A percentile compares a stretch with the other conserved stretches of the same genome.
Conservation (phyloP, 2,113 vertebrate species). For the Embiotoca jacksoni region DNA sequence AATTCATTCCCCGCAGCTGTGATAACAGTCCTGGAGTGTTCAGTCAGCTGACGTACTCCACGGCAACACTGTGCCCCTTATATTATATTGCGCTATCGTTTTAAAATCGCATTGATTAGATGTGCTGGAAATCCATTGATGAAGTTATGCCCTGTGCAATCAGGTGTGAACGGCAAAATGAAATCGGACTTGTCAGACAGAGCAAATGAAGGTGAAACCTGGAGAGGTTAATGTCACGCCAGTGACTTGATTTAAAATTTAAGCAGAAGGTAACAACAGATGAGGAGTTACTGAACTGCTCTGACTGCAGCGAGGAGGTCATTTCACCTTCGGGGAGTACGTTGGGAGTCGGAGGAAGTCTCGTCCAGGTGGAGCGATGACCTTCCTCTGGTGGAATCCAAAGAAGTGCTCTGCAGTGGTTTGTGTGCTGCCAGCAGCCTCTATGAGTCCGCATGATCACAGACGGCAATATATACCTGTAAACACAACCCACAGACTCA, state of each 20-base stretch:
- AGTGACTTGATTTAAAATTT: conserved; percentile 8
- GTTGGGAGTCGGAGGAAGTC: background rate
- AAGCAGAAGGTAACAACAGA: conserved; percentile 19
- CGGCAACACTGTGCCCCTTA: conserved; percentile 10
- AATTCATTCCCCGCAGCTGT: conserved; percentile 50
- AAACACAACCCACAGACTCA: conserved; percentile 37
- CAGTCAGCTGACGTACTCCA: conserved; percentile 25
- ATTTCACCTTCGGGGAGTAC: background rate
- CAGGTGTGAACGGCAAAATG: background rate
- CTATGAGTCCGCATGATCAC: conserved; percentile 3
- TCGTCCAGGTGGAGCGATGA: background rate
- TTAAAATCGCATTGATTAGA: background rate
- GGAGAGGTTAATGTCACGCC: background rate
- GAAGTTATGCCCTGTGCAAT: background rate
- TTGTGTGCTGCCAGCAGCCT: background rate
- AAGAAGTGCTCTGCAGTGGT: background rate
- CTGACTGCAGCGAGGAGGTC: background rate
- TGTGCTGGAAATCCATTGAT: conserved; percentile 9
- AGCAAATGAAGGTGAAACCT: background rate
- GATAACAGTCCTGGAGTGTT: conserved; percentile 24
- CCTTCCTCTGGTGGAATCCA: background rate
- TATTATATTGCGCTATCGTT: background rate
- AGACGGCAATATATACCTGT: conserved; percentile 34
- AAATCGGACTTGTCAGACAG: background rate
- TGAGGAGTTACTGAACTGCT: background rate